Conservation (phyloP, 2,797 vertebrate genomes). For the Sebastolobus alascanus region DNA sequence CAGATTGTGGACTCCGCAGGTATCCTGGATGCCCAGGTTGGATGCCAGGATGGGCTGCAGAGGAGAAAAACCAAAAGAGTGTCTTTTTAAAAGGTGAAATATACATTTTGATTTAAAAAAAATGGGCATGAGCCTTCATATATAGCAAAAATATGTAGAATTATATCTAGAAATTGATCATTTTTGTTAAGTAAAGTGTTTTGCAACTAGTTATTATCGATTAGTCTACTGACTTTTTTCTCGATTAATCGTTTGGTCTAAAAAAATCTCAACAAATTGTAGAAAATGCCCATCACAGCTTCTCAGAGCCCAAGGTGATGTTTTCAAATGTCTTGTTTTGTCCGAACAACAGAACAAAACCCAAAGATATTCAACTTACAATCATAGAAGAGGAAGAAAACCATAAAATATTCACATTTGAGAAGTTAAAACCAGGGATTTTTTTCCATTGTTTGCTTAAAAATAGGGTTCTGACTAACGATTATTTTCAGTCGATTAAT, state of each 20-base stretch:
- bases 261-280: background rate
- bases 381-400: background rate
- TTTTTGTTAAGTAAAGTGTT: background rate
- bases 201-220: background rate
- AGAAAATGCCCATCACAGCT: too few species aligned
- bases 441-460: rapidly evolving
- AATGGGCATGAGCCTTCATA: background rate
- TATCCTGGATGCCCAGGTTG: conserved; percentile 93
- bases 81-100: conserved; percentile 2
- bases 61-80: background rate
- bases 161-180: background rate
- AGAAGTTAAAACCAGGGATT: background rate
- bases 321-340: background rate
- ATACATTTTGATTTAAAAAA: background rate
- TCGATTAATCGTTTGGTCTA: background rate
- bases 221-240: background rate
- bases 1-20: conserved; percentile 97
- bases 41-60: conserved; percentile 90
- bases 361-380: background rate
- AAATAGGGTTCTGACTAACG: background rate
- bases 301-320: background rate
- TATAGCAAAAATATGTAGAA: background rate
- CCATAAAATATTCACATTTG: background rate
- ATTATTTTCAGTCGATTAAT: background rate
- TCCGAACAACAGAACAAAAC: background rate